Conservation (phyloP, 23 tunicate genomes). For the Clavelina lepadiformis region DNA sequence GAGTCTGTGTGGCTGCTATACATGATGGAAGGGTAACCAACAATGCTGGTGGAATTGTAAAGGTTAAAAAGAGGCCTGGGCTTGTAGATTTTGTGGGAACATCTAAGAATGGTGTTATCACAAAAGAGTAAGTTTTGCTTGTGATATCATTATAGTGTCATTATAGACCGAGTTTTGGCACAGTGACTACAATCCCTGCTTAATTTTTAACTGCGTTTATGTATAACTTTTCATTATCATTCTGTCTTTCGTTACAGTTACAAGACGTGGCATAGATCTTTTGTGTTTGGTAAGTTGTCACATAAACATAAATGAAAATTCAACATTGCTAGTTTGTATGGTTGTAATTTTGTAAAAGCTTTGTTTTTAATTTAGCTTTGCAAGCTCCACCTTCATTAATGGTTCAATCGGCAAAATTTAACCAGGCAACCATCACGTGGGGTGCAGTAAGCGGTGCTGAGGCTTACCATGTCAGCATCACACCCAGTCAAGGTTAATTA, state of each 20-base stretch:
- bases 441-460: conserved; percentile 69
- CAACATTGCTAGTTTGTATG: not conserved
- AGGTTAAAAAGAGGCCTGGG: conserved; percentile 61
- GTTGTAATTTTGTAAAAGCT: not conserved
- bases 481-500: conserved; percentile 56
- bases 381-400: conserved; percentile 47
- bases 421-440: conserved; percentile 48
- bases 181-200: not conserved
- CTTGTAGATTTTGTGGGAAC: conserved; percentile 66
- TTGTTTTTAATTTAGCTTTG: conserved; percentile 24
- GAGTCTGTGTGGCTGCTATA: conserved; percentile 86
- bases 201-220: conserved; percentile 7
- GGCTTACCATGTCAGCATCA: conserved; percentile 49
- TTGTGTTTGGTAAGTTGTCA: conserved; percentile 68
- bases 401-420: conserved; percentile 35
- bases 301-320: not conserved
- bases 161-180: too few species aligned
- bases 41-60: conserved; percentile 68
- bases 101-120: conserved; percentile 40
- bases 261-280: conserved; percentile 53
- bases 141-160: too few species aligned
- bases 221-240: not conserved
- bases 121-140: conserved; percentile 70
- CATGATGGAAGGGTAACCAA: conserved; percentile 81
- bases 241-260: conserved; percentile 31